Evolutionary conservation across 2,113 vertebrate species (phyloP).

Genomic region (Vanacampus margaritifer): DNA sequence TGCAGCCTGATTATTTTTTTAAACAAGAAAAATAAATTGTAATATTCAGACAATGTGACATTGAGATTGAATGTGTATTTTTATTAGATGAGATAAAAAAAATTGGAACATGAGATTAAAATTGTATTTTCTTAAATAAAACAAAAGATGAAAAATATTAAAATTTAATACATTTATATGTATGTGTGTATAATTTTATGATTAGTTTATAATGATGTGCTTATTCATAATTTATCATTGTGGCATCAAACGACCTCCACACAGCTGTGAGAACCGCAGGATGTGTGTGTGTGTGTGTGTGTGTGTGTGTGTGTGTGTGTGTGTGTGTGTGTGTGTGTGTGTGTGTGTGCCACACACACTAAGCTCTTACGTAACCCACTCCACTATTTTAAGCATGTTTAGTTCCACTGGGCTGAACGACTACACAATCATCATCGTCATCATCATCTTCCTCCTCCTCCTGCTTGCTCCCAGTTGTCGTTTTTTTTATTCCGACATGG

Average conservation of each 20-base stretch:
- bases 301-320: conserved; percentile 13
- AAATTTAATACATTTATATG: too few relatives aligned
- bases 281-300: conserved; percentile 10
- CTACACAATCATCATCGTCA: conserved; percentile 25
- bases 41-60: too few relatives aligned
- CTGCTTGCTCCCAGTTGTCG: not conserved
- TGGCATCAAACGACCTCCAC: not conserved
- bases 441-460: conserved; percentile 1
- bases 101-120: too few relatives aligned
- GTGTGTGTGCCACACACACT: conserved; percentile 18
- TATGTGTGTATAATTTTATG: too few relatives aligned
- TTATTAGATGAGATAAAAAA: too few relatives aligned
- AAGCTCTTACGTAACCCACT: conserved; percentile 55
- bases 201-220: too few relatives aligned
- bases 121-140: too few relatives aligned
- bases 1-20: too few relatives aligned
- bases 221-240: too few relatives aligned
- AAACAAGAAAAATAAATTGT: too few relatives aligned
- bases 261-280: conserved; percentile 5
- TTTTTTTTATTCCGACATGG: not conserved
- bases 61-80: too few relatives aligned
- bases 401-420: conserved; percentile 51
- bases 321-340: conserved; percentile 25
- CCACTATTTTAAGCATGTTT: conserved; percentile 63
- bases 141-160: too few relatives aligned